Base-by-base conservation (phyloP, 1,140 invertebrate species). In the Hylyphantes graminicola region DNA sequence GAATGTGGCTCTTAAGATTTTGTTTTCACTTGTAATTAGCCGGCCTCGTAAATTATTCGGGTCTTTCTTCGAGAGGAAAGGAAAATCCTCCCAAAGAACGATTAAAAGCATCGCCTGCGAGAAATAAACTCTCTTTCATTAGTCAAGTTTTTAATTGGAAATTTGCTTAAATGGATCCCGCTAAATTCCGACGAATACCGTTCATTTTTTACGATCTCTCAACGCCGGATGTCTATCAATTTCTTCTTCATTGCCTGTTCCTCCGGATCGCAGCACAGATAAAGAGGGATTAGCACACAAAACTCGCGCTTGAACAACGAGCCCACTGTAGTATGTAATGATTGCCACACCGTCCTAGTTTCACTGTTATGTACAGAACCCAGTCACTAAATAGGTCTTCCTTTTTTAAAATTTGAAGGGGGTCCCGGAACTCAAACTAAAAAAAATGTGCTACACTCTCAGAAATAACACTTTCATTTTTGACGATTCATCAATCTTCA, bases 71-170 rank as follows among this genome's bases (percentile, higher is more conserved):
- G 59, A 61, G 10, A 35, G 35, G 35, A 35, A 35, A 35, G 35
- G 19, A n/a, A 82, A 82, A 82, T 82, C 80, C 70, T 59, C 65
- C 80, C 70, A 74, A 82, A 82, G 70, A 74, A 82, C 70, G 70
- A 74, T 74, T 82, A 74, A 82, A 81, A 77, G 50, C 10, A 17
- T 35, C 55, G 59, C n/a, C 61, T 19, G 35, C 35, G 57, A 19
- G 80, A 82, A 82, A 82, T 74, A 82, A 82, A 82, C 80, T 82
- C 80, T 15, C 70, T 82, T 82, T 82, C 80, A 82, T 82, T 82
- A 82, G 80, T 82, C 80, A 82, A 82, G 80, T 82, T 82, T 82
- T 82, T 82, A 82, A 82, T 82, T 82, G 80, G 80, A 82, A 82
- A 82, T 82, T 74, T 74, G 80, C 80, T 82, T 82, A 82, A 82